Evolutionary conservation across 2,888 invertebrate genomes (phyloP), one percentile per base, ranked within the genome.

Genomic region (Athalia cordata): DNA sequence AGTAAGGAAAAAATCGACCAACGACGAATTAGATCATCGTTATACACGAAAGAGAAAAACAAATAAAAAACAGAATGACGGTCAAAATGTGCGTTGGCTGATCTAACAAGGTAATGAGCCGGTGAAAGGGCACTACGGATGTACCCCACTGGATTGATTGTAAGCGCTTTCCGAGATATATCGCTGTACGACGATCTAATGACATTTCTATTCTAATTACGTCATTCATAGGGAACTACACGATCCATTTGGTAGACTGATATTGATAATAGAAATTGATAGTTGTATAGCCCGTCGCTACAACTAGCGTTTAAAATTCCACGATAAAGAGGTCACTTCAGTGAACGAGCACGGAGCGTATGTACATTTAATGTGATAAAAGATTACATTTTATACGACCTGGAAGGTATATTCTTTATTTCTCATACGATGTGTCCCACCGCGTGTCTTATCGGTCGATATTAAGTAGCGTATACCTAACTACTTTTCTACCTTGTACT

Each of bases 241-340:
- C 78, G 76, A 78, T 76, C 76, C 78, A 78, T 78, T 78, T 78
- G 78, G 76, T 61, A 66, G 61, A 76, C 75, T 76, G 78, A 78
- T 76, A 67, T 76, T 78, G 78, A 78, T 78, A 76, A 78, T 78
- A 76, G 67, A 76, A 76, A 78, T 78, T 78, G 59, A 78, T 78
- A 66, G 76, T 66, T 65, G 50, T 52, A 61, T n/a, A 15, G 50
- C 29, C 43, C 62, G 0, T 29, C 29, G 29, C 29, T 29, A 29
- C 29, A 29, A 29, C 29, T 29, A 64, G 62, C 8, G 64, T 52
- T 75, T 59, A 62, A 29, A 75, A 64, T 75, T 75, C 75, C 75
- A 45, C 8, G 43, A 75, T 75, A 75, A 75, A 61, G 62, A 75
- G 75, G 75, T 75, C 75, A 75, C 52, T 57, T 45, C n/a, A 3